Evolutionary conservation across 2,113 vertebrate species (phyloP).

Genomic region (Oophaga pumilio): DNA sequence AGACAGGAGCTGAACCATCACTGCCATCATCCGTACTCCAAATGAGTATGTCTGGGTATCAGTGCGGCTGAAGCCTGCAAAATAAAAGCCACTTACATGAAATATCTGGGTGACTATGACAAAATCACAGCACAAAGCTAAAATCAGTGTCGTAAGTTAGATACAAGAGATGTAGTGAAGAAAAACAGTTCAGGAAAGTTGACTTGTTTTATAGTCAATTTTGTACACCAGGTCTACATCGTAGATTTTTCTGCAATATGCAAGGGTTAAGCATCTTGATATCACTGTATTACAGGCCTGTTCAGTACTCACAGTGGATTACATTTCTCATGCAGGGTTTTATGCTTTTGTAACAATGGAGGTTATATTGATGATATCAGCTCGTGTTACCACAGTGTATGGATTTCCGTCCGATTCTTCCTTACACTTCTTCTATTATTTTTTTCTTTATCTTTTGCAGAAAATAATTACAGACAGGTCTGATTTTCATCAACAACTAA

Average conservation of each 20-base stretch:
- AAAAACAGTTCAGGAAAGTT: background rate
- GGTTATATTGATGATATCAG: background rate
- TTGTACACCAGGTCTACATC: background rate
- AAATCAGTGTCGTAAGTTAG: background rate
- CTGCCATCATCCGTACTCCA: too few relatives aligned
- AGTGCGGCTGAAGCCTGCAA: too few relatives aligned
- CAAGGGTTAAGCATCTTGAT: background rate
- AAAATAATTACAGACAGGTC: conserved; percentile 65
- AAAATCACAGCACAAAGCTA: background rate
- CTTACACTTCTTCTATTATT: background rate
- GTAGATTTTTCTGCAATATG: background rate
- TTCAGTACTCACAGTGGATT: background rate
- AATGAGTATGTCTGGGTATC: too few relatives aligned
- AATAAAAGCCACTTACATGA: background rate
- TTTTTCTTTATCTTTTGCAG: conserved; percentile 17
- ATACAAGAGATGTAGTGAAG: background rate
- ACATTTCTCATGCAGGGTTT: background rate
- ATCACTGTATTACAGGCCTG: background rate
- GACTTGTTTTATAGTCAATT: background rate
- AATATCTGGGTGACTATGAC: background rate
- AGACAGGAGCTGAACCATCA: too few relatives aligned
- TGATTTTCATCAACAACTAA: conserved; percentile 65
- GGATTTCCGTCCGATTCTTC: background rate
- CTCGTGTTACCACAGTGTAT: background rate
- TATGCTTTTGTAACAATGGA: background rate